phyloP scores from a whole-genome alignment of 2,888 invertebrate species.

The Sericinus montela region DNA sequence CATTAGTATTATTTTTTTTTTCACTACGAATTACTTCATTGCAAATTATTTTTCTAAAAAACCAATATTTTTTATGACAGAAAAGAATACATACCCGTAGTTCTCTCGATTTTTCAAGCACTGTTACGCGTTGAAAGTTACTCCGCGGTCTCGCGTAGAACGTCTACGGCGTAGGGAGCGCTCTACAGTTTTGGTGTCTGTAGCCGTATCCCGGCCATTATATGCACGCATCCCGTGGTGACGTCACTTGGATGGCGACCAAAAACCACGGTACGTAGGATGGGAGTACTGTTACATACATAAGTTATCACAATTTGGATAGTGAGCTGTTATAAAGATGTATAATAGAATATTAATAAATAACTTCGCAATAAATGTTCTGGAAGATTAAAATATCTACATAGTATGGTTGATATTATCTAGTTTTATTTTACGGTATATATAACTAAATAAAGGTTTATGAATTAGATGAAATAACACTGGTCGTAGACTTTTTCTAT shows the following conservation, averaged over 20 bases:
- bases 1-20: too few species aligned
- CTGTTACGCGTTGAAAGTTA: conserved; percentile 15
- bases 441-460: too few species aligned
- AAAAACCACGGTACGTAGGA: conserved; percentile 53
- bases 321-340: conserved; percentile 7
- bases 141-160: conserved; percentile 40
- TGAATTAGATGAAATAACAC: too few species aligned
- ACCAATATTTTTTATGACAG: background rate
- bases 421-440: too few species aligned
- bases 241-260: conserved; percentile 60
- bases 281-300: conserved; percentile 42
- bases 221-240: conserved; percentile 39
- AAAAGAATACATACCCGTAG: conserved; percentile 14
- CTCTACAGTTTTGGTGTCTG: conserved; percentile 55
- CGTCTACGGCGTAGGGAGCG: conserved; percentile 64
- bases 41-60: background rate
- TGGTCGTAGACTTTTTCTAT: too few species aligned
- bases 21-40: too few species aligned
- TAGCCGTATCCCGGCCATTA: conserved; percentile 48
- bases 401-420: too few species aligned
- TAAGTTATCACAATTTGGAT: conserved; percentile 26
- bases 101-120: background rate
- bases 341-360: too few species aligned
- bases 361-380: too few species aligned
- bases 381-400: too few species aligned